Evolutionary conservation across 2,888 invertebrate species (phyloP), one percentile per base, ranked within the genome.

Genomic region (Catocala fraxini): DNA sequence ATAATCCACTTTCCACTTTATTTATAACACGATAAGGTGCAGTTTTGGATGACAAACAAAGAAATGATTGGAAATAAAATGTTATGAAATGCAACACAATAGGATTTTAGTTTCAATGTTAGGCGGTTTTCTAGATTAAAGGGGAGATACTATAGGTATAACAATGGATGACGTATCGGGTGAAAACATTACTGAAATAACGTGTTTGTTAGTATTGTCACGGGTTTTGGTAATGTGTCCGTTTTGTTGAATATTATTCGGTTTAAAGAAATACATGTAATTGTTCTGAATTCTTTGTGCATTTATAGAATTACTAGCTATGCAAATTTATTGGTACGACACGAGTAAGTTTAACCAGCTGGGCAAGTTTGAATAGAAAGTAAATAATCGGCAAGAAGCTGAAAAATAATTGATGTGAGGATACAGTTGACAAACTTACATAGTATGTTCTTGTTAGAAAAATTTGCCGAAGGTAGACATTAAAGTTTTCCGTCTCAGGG

Each of bases 71-170:
- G 73, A 66, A 73, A 74, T 77, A 75, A 80, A 76, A 77, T 73
- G 71, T 52, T 63, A 73, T 77, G 78, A 80, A 73, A 77, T 70
- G 71, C 78, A 76, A 79, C 70, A 82, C 80, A 84, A 82, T 81
- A 77, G 83, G 69, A 65, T 63, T 77, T 72, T 65, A 65, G 71
- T 67, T 68, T 59, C 65, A 56, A 54, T 70, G 77, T 76, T 80
- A 78, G 79, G 79, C 71, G 70, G 71, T 71, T 74, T 74, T 68
- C 68, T 68, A 75, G 82, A 83, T 82, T 68, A 72, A 43, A 52
- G 62, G 58, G 62, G 56, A 63, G 63, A 63, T 62, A 64, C 43
- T 13, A 54, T 53, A 33, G 53, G 51, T 47, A 56, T 7, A 52
- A 49, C 51, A 51, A 49, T 45, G 41, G 42, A 11, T 46, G 51